Evolutionary conservation across 1,140 invertebrate species (phyloP), one percentile per base, ranked within the genome.

Genomic region (Drosophila persimilis): DNA sequence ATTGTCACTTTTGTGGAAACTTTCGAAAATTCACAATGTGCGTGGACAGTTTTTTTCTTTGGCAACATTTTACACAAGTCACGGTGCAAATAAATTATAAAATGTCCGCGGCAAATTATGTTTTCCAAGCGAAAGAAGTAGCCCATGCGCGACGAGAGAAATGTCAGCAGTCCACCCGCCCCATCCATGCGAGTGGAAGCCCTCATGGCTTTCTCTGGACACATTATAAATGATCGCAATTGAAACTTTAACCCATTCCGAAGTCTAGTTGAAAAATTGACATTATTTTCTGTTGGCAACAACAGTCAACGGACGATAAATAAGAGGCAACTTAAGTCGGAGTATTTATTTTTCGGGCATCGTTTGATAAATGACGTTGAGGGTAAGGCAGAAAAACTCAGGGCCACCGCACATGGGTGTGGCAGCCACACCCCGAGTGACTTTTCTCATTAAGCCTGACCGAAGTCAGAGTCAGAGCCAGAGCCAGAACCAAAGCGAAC

Each of bases 321-420:
- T 85, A 83, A 86, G 67, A 61, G 74, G 51, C 73, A 74, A 74
- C 53, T 71, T 80, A 64, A 75, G 65, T 46, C 61, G 62, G 35
- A 80, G 67, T 66, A 77, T 77, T 77, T 85, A 80, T 77, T 86
- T 80, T 70, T 56, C 54, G 72, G 72, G 44, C 57, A 62, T 61
- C 55, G 39, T 67, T 88, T 85, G 81, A 85, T 88, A 81, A 85
- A 85, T 85, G 81, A 88, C 77, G 81, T 81, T 81, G 80, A 85
- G 60, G 2, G 8, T 3, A 39, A 2, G 50, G 31, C 41, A 29
- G 46, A 22, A 8, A 15, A 47, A 59, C 17, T 35, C 29, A n/a
- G 15, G 29, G 2, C 6, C 73, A 76, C 70, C 64, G 51, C 64
- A 78, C 46, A 65, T 61, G 53, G 73, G 67, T 58, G 67, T 59